Conservation (phyloP, 2,797 vertebrate species). For the Chaetophractus vellerosus region DNA sequence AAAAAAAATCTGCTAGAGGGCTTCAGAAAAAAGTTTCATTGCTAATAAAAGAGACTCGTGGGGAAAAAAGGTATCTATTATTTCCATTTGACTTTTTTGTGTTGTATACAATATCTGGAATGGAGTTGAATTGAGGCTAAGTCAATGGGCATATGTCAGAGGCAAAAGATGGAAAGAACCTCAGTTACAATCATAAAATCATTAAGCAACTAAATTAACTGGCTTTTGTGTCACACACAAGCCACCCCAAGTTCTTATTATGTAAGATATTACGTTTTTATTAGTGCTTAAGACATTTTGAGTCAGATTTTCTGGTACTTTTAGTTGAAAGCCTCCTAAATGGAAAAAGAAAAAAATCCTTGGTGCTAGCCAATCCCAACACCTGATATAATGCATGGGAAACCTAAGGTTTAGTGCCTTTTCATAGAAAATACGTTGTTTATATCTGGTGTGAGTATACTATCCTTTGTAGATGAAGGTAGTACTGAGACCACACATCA, state of each 20-base stretch:
- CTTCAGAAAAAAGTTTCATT: slow-evolving; percentile 29
- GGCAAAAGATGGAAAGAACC: background rate
- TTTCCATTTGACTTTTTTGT: background rate
- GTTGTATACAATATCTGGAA: background rate
- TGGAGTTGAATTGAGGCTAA: background rate
- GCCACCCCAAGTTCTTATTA: background rate
- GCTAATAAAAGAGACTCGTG: background rate
- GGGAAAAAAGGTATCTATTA: background rate
- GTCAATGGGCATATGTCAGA: background rate
- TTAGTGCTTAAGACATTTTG: slow-evolving; percentile 36
- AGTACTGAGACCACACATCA: background rate
- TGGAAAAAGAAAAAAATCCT: background rate
- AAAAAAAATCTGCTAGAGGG: background rate
- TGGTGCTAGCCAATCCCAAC: background rate
- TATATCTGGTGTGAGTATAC: background rate
- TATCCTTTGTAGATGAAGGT: background rate
- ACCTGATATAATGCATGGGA: background rate
- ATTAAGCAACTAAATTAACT: slow-evolving; percentile 4
- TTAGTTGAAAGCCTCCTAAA: slow-evolving; percentile 17
- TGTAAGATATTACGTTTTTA: background rate
- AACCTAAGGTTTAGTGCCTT: background rate
- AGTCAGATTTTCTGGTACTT: slow-evolving; percentile 11
- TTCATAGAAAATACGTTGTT: background rate
- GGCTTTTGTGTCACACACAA: background rate
- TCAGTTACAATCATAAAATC: background rate